Evolutionary conservation across 2,113 vertebrate species (phyloP).

Genomic region (Hemichromis elongatus): DNA sequence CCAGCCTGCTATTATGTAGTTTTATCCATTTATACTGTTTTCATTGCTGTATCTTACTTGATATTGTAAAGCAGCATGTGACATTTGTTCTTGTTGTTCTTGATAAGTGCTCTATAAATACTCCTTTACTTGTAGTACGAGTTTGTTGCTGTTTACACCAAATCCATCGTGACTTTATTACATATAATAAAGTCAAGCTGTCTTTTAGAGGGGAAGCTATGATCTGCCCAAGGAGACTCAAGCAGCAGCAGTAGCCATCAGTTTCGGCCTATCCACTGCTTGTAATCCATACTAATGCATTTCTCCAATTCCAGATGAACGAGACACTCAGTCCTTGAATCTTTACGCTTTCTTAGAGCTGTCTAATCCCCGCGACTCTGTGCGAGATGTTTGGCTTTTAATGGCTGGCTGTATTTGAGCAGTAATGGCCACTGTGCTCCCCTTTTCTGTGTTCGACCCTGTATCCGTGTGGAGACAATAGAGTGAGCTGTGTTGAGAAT

Average conservation of each 20-base stretch:
- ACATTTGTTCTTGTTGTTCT: neutral
- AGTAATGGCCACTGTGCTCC: neutral
- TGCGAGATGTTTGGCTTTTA: neutral
- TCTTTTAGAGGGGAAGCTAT: slow-evolving; percentile 18
- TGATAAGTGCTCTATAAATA: neutral
- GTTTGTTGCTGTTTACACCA: neutral
- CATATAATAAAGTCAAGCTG: slow-evolving; percentile 10
- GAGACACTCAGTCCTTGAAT: neutral
- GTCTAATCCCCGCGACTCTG: slow-evolving; percentile 6
- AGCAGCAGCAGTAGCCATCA: neutral
- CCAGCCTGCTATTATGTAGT: neutral
- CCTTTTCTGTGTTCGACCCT: neutral
- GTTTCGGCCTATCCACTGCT: neutral
- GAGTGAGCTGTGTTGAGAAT: slow-evolving; percentile 12
- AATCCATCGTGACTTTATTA: neutral
- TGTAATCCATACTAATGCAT: slow-evolving; percentile 25
- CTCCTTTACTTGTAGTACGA: neutral
- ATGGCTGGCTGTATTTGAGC: slow-evolving; percentile 8
- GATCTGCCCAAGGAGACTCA: slow-evolving; percentile 12
- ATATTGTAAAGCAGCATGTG: neutral
- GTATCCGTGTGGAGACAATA: neutral
- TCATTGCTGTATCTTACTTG: neutral
- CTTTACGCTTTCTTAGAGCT: slow-evolving; percentile 1
- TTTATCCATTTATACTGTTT: neutral
- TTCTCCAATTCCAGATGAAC: slow-evolving; percentile 4